Evolutionary conservation across 2,113 vertebrate genomes (phyloP).

Genomic region (Paracanthobrama guichenoti): DNA sequence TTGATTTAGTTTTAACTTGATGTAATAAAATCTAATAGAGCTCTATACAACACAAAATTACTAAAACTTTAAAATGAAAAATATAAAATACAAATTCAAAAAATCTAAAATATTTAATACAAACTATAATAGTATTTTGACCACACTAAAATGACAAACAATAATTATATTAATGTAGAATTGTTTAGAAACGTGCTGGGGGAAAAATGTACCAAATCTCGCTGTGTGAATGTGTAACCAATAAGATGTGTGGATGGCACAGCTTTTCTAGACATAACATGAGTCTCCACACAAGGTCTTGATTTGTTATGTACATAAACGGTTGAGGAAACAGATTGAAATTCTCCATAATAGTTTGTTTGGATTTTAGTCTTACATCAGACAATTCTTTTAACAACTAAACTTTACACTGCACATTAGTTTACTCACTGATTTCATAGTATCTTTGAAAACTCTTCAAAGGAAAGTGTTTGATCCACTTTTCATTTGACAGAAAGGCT

Average conservation of each 20-base stretch:
- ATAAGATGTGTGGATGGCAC: background rate
- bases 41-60: no score
- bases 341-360: background rate
- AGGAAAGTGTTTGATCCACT: background rate
- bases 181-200: background rate
- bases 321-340: background rate
- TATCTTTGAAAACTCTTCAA: background rate
- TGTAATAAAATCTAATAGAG: no score
- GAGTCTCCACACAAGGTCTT: background rate
- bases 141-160: background rate
- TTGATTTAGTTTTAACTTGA: no score
- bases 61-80: no score
- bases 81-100: no score
- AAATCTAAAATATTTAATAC: no score
- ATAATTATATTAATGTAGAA: background rate
- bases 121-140: no score
- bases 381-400: background rate
- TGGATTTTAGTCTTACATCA: background rate
- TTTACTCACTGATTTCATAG: background rate
- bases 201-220: background rate
- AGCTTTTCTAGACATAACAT: constrained; percentile 22
- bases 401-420: background rate
- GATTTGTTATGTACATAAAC: background rate
- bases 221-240: background rate
- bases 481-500: background rate